phyloP scores from a whole-genome alignment of 64 coral and sea anemone genomes.

The Montipora efflorescens region DNA sequence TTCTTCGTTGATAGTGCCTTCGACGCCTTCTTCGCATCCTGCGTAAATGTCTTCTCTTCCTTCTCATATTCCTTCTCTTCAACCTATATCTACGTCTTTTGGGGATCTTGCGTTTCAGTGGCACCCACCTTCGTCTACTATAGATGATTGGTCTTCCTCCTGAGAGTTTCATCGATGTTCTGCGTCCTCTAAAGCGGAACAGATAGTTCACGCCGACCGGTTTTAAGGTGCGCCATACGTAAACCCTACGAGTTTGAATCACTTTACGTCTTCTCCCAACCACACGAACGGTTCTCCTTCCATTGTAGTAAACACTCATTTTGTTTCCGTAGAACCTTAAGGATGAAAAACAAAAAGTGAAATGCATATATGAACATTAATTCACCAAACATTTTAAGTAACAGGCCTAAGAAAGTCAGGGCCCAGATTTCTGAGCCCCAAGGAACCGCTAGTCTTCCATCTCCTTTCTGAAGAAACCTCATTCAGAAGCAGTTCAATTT shows the following conservation, averaged over 20 bases:
- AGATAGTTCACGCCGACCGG: not conserved
- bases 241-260: not conserved
- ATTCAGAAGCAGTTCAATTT: no score
- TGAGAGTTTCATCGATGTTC: not conserved
- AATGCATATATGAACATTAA: not conserved
- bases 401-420: no score
- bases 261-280: not conserved
- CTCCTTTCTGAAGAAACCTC: no score
- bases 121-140: not conserved
- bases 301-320: not conserved
- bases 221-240: not conserved
- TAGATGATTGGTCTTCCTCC: not conserved
- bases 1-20: slow-evolving; percentile 9
- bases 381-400: no score
- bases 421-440: no score
- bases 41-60: not conserved
- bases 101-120: not conserved
- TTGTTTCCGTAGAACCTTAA: not conserved
- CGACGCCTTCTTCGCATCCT: not conserved
- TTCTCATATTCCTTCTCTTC: not conserved
- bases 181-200: not conserved
- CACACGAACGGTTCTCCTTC: not conserved
- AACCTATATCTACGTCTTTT: not conserved
- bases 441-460: no score
- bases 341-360: not conserved